Percentiles rank a stretch among this genome's conserved stretches.
These are phyloP conservation scores for Helostoma temminkii DNA, from an alignment of 2,797 vertebrate species.

Conservation along the genomic window DNA sequence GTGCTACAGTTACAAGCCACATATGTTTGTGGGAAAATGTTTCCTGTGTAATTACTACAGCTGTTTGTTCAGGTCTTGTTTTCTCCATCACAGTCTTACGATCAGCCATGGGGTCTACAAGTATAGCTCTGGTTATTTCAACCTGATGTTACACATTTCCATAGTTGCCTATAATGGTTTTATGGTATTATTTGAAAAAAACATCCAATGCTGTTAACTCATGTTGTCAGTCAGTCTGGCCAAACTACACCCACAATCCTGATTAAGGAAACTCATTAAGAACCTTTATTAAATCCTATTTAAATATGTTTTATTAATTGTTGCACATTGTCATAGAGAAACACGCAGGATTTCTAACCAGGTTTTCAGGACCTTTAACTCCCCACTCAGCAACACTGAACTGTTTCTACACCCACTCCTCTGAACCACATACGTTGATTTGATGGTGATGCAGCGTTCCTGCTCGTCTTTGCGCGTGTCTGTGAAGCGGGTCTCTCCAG, in stretches of 20 bases:
- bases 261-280: not conserved
- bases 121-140: too few relatives aligned
- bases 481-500: constrained; percentile 94
- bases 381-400: not conserved
- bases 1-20: too few relatives aligned
- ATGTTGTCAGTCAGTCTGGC: not conserved
- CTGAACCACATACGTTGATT: constrained; percentile 90
- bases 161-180: too few relatives aligned
- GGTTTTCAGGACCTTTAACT: not conserved
- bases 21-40: too few relatives aligned
- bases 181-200: not conserved
- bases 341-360: not conserved
- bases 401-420: not conserved
- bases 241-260: not conserved
- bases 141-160: too few relatives aligned
- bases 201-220: not conserved
- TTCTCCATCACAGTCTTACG: not conserved
- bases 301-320: not conserved
- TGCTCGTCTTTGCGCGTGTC: constrained; percentile 97
- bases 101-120: not conserved
- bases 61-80: too few relatives aligned
- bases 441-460: constrained; percentile 97
- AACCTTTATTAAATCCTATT: not conserved
- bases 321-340: not conserved
- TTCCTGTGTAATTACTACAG: too few relatives aligned